A percentile compares a stretch with the other conserved stretches of the same genome.
phyloP scores from a whole-genome alignment of 1,140 invertebrate species.

The Portunus trituberculatus region DNA sequence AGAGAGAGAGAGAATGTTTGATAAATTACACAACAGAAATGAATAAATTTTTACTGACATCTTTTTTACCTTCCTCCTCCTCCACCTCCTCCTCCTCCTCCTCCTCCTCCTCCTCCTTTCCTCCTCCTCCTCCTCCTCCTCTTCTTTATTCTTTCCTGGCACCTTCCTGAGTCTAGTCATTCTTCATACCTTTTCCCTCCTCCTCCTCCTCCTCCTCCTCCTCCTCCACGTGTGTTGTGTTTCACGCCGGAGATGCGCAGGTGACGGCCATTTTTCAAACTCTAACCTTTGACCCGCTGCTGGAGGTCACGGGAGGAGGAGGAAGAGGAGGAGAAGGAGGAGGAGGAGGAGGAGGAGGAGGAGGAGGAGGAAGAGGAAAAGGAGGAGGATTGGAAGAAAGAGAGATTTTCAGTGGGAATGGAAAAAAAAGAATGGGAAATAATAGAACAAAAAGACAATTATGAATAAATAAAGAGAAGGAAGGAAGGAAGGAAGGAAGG shows the following conservation, averaged over 20 bases:
- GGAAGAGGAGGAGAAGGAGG: background rate
- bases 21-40: too few species aligned
- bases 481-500: background rate
- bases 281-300: constrained; percentile 43
- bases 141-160: background rate
- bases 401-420: background rate
- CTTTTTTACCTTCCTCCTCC: background rate
- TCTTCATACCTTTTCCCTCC: background rate
- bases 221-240: constrained; percentile 42
- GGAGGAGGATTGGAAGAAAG: background rate
- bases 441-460: background rate
- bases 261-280: constrained; percentile 52
- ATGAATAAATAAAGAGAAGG: background rate
- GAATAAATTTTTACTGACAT: background rate
- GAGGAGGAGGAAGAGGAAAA: background rate
- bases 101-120: background rate
- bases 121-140: background rate
- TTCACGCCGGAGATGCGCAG: constrained; percentile 55
- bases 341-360: background rate
- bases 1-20: background rate
- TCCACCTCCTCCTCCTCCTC: background rate
- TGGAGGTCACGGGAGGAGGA: background rate
- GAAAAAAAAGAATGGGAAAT: background rate
- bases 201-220: background rate
- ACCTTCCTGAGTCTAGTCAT: background rate